Percentiles rank a stretch among this genome's conserved stretches.
Evolutionary conservation across 2,797 vertebrate genomes (phyloP).

Genomic region (Rhabdophis nuchalis): DNA sequence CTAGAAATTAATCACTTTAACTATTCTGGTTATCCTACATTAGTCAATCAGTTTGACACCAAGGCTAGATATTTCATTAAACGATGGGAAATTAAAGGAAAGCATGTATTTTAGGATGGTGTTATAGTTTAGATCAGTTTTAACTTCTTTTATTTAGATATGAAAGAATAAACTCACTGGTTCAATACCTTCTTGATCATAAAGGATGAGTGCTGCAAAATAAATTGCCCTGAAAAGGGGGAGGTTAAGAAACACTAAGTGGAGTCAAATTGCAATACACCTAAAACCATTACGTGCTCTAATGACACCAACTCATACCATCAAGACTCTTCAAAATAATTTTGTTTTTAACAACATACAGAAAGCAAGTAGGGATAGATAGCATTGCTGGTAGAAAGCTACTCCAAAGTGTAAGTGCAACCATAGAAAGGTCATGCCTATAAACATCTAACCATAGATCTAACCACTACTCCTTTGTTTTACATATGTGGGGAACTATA

Average conservation of each 20-base stretch:
- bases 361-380: neutral
- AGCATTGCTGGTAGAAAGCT: neutral
- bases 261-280: neutral
- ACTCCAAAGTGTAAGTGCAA: neutral
- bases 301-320: neutral
- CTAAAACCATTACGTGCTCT: neutral
- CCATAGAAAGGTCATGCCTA: neutral
- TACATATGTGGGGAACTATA: neutral
- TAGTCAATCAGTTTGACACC: neutral
- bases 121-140: neutral
- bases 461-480: neutral
- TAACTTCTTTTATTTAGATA: conserved; percentile 2
- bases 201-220: neutral
- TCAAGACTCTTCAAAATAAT: neutral
- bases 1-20: neutral
- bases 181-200: neutral
- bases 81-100: neutral
- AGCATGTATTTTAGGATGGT: neutral
- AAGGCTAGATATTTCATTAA: neutral
- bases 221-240: neutral
- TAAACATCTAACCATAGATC: neutral
- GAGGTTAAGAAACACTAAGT: neutral
- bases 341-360: neutral
- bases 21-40: neutral
- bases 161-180: neutral